Conservation (phyloP, 2,113 vertebrate species). For the Leptocoma aspasia region DNA sequence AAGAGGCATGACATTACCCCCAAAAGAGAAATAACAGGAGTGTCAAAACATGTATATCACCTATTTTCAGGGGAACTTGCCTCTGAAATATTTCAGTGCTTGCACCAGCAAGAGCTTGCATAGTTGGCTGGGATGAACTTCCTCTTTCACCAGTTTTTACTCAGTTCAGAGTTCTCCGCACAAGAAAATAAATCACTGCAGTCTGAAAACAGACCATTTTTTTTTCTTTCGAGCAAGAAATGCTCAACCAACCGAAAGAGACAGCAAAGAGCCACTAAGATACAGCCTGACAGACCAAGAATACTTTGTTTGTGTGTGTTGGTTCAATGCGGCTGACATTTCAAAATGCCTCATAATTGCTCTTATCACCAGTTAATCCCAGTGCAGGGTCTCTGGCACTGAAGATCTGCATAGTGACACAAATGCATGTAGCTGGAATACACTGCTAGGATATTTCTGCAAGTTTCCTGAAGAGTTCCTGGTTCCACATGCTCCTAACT, state of each 20-base stretch:
- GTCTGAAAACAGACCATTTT: neutral
- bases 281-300: neutral
- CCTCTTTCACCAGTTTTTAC: neutral
- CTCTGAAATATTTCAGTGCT: constrained; percentile 7
- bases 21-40: constrained; percentile 25
- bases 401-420: neutral
- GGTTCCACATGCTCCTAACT: neutral
- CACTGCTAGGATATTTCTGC: neutral
- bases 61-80: neutral
- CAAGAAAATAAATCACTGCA: neutral
- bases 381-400: neutral
- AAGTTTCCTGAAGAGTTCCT: neutral
- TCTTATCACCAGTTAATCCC: neutral
- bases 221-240: neutral
- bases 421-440: neutral
- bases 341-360: neutral
- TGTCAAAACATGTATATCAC: constrained; percentile 42
- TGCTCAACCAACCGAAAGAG: neutral
- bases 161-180: neutral
- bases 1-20: constrained; percentile 16
- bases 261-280: neutral
- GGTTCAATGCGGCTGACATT: neutral
- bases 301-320: neutral
- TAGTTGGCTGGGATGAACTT: neutral
- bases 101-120: neutral